These are phyloP conservation scores for Scelioninae gen. 1 DNA, from an alignment of 2,888 invertebrate genomes.

Conservation along the genomic window DNA sequence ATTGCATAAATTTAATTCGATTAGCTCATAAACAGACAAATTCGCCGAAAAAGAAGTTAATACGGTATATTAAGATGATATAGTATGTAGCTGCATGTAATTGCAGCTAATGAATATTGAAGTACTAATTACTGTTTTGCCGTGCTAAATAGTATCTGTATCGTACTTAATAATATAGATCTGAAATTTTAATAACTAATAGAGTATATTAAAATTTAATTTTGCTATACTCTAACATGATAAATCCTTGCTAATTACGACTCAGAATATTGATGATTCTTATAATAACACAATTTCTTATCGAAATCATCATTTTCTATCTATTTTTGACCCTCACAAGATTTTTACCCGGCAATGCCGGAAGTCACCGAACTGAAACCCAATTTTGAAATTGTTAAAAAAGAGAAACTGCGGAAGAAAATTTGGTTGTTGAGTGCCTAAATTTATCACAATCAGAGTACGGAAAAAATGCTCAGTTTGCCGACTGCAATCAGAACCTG, in stretches of 20 bases:
- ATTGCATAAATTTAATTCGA: background rate
- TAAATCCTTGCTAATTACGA: too few species aligned
- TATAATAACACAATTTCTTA: too few species aligned
- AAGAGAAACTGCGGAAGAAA: background rate
- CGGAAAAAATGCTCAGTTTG: conserved; percentile 59
- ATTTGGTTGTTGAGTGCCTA: background rate
- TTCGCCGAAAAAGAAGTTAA: background rate
- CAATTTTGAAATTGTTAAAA: too few species aligned
- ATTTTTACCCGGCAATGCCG: background rate
- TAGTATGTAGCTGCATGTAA: background rate
- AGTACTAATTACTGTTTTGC: background rate
- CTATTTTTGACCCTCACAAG: too few species aligned
- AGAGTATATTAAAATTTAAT: background rate
- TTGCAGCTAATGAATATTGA: background rate
- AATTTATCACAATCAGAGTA: conserved; percentile 1
- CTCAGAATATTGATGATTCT: too few species aligned
- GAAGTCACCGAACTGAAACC: background rate
- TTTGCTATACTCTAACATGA: too few species aligned
- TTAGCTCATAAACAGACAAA: background rate
- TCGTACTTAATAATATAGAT: too few species aligned
- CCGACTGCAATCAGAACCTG: conserved; percentile 53
- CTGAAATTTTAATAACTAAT: background rate
- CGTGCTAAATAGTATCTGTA: background rate
- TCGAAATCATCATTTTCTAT: too few species aligned
- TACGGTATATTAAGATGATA: conserved; percentile 1